phyloP scores from a whole-genome alignment of 2,888 invertebrate genomes.

The Ptychoptera contaminata region DNA sequence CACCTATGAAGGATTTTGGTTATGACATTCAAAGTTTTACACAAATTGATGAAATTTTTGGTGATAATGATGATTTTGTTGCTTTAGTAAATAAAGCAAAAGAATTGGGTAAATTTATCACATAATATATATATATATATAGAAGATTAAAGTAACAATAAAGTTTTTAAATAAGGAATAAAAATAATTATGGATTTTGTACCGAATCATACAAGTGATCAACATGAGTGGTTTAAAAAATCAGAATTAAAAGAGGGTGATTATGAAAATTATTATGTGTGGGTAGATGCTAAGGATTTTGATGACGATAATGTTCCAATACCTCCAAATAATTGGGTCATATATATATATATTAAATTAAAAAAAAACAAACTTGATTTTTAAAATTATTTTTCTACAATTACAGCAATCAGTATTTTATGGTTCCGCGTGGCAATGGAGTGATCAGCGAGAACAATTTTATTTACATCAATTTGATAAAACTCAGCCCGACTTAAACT shows the following conservation, averaged over 20 bases:
- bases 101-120: slow-evolving; percentile 37
- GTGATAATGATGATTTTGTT: slow-evolving; percentile 40
- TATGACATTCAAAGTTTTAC: slow-evolving; percentile 46
- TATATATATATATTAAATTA: not conserved
- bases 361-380: not conserved
- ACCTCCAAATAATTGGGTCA: slow-evolving; percentile 35
- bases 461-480: slow-evolving; percentile 43
- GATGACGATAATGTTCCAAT: slow-evolving; percentile 14
- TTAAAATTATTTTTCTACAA: slow-evolving; percentile 3
- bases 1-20: slow-evolving; percentile 48
- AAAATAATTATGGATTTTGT: slow-evolving; percentile 33
- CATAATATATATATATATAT: no score
- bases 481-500: slow-evolving; percentile 55
- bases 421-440: slow-evolving; percentile 50
- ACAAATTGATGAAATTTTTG: slow-evolving; percentile 39
- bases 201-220: slow-evolving; percentile 33
- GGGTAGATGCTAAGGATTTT: slow-evolving; percentile 28
- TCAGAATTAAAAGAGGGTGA: slow-evolving; percentile 39
- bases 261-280: slow-evolving; percentile 55
- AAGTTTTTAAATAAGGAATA: slow-evolving; percentile 25
- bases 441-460: slow-evolving; percentile 35
- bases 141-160: no score
- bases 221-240: slow-evolving; percentile 49
- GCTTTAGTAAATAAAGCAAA: slow-evolving; percentile 27
- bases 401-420: slow-evolving; percentile 35